These are phyloP conservation scores for Papilio xuthus DNA, from an alignment of 1,140 invertebrate species.

Conservation along the genomic window DNA sequence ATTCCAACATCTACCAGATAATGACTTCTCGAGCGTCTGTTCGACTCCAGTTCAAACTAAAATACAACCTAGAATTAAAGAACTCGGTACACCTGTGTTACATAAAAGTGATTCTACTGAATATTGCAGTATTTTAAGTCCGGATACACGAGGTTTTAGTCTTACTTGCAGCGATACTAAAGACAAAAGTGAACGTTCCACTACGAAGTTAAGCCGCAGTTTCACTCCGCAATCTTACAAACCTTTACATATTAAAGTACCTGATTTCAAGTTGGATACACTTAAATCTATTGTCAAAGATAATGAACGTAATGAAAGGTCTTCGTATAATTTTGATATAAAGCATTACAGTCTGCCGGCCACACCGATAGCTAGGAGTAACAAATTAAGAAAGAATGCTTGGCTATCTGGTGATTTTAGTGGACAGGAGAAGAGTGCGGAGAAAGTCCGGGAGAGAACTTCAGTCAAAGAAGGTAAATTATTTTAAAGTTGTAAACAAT, in stretches of 20 bases:
- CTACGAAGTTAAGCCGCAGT: conserved; percentile 70
- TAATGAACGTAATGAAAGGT: conserved; percentile 51
- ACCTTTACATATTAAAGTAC: conserved; percentile 76
- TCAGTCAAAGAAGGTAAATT: conserved; percentile 47
- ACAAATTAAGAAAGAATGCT: conserved; percentile 78
- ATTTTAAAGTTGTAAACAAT: too few relatives aligned
- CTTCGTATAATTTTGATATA: conserved; percentile 78
- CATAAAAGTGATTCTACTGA: conserved; percentile 79
- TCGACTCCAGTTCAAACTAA: conserved; percentile 69
- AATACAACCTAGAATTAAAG: conserved; percentile 58
- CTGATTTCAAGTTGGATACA: conserved; percentile 72
- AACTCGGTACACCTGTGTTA: conserved; percentile 64
- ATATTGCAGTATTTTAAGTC: conserved; percentile 77
- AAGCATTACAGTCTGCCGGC: conserved; percentile 76
- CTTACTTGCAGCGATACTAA: conserved; percentile 53
- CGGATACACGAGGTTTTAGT: conserved; percentile 54
- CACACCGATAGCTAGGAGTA: conserved; percentile 78
- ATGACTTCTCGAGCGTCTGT: conserved; percentile 65
- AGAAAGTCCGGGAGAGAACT: conserved; percentile 35
- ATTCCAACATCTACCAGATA: conserved; percentile 58
- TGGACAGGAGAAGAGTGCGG: conserved; percentile 50
- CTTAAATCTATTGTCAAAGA: conserved; percentile 67
- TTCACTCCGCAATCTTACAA: conserved; percentile 79
- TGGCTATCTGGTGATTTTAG: conserved; percentile 76
- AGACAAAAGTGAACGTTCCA: conserved; percentile 57